These are phyloP conservation scores for Lasioglossum calceatum DNA, from an alignment of 2,888 invertebrate species.

Conservation along the genomic window DNA sequence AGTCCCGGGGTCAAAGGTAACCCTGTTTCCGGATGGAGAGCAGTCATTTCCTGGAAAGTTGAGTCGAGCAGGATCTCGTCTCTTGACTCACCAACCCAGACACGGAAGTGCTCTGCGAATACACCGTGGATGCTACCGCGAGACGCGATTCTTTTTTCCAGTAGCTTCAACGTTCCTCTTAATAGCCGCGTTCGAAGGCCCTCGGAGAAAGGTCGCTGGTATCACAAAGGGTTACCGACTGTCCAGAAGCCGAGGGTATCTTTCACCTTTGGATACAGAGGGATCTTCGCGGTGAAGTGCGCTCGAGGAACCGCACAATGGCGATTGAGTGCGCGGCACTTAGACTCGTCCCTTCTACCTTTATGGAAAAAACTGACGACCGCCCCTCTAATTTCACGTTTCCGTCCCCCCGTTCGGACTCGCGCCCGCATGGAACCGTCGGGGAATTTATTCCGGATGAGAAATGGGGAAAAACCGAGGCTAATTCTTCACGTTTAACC, in stretches of 20 bases:
- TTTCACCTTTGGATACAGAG: slow-evolving; percentile 37
- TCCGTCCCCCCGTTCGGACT: neutral
- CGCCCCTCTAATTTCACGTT: slow-evolving; percentile 45
- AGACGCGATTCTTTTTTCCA: neutral
- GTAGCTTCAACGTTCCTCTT: slow-evolving; percentile 24
- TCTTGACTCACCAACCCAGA: neutral
- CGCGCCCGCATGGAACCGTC: neutral
- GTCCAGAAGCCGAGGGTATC: slow-evolving; percentile 38
- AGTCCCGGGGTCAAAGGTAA: neutral
- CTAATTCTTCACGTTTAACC: neutral
- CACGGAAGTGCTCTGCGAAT: neutral
- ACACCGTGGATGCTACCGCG: neutral
- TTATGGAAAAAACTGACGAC: slow-evolving; percentile 45
- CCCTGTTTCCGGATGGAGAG: neutral
- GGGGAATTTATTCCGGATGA: neutral
- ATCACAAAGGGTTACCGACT: slow-evolving; percentile 25
- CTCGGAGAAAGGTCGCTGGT: slow-evolving; percentile 24
- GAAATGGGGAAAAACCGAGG: neutral
- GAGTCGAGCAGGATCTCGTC: neutral
- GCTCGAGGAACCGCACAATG: slow-evolving; percentile 62
- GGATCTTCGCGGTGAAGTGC: slow-evolving; percentile 44
- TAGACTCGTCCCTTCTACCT: slow-evolving; percentile 53
- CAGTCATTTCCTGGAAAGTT: neutral
- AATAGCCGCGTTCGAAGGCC: neutral
- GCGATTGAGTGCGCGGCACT: slow-evolving; percentile 64